These are phyloP conservation scores for Ellobius talpinus DNA, from an alignment of 2,113 vertebrate genomes.

Conservation along the genomic window DNA sequence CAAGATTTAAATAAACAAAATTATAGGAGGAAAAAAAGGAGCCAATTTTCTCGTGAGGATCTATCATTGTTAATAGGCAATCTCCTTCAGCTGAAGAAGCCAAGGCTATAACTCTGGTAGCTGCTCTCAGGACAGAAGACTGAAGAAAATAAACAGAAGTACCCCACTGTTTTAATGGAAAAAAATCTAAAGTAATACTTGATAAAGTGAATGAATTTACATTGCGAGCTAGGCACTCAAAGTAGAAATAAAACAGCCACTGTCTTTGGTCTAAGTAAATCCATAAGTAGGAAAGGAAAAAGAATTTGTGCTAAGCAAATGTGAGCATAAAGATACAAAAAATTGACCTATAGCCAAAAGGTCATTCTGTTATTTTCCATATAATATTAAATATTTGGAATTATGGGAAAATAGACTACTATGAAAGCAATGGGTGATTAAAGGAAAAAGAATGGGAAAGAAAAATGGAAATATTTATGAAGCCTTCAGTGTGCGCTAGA, in stretches of 20 bases:
- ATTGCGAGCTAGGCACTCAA: conserved; percentile 28
- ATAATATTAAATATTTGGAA: not conserved
- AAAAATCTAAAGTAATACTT: conserved; percentile 48
- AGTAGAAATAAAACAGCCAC: conserved; percentile 30
- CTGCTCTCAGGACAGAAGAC: conserved; percentile 38
- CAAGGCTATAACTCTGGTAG: conserved; percentile 39
- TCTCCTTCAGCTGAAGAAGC: conserved; percentile 58
- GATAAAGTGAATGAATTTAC: conserved; percentile 44
- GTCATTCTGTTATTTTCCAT: conserved; percentile 2
- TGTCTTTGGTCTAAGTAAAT: conserved; percentile 16
- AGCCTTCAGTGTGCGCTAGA: not conserved
- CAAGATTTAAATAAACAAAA: conserved; percentile 79
- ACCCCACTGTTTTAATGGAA: conserved; percentile 3
- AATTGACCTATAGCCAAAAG: not conserved
- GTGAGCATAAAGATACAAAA: conserved; percentile 27
- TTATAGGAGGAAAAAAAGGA: conserved; percentile 49
- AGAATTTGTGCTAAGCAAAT: not conserved
- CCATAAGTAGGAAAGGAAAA: not conserved
- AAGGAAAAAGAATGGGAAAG: not conserved
- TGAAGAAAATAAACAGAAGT: conserved; percentile 63
- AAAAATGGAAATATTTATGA: conserved; percentile 2
- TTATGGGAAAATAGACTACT: not conserved
- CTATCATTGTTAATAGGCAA: conserved; percentile 68
- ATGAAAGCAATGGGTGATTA: not conserved
- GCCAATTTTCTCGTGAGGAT: conserved; percentile 64